These are phyloP conservation scores for Notothenia rossii DNA, from an alignment of 2,113 vertebrate species.

Conservation along the genomic window DNA sequence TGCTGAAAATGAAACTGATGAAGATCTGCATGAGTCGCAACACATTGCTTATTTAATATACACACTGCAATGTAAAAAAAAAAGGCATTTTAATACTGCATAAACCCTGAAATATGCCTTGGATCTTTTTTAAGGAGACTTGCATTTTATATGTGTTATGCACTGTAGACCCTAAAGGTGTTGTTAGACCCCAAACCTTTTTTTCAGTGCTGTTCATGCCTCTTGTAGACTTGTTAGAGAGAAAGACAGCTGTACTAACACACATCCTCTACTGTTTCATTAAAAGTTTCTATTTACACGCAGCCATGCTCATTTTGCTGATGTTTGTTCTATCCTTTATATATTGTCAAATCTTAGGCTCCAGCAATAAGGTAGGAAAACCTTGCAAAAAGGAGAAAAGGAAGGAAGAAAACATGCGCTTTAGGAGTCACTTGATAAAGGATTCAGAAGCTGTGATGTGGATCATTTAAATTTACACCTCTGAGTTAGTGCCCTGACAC, in stretches of 20 bases:
- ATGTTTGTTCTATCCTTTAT: not conserved
- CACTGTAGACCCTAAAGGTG: not conserved
- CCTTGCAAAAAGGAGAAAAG: not conserved
- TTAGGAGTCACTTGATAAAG: conserved; percentile 33
- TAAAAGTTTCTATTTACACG: not conserved
- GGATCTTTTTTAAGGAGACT: too few relatives aligned
- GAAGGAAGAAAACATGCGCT: not conserved
- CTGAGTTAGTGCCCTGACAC: conserved; percentile 34
- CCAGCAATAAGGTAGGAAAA: not conserved
- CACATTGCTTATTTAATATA: too few relatives aligned
- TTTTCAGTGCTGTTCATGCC: not conserved
- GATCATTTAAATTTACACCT: conserved; percentile 59
- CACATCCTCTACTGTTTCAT: conserved; percentile 14
- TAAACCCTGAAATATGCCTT: too few relatives aligned
- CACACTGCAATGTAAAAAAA: too few relatives aligned
- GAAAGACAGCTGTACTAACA: not conserved
- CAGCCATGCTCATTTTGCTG: not conserved
- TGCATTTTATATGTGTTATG: too few relatives aligned
- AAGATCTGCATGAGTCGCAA: too few relatives aligned
- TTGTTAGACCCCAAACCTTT: not conserved
- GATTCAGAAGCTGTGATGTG: conserved; percentile 39
- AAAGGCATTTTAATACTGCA: too few relatives aligned
- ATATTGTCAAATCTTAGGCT: not conserved
- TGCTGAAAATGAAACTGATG: too few relatives aligned
- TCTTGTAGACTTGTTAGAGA: not conserved